Evolutionary conservation across 2,888 invertebrate species (phyloP).

Genomic region (Drosophila paranaensis): DNA sequence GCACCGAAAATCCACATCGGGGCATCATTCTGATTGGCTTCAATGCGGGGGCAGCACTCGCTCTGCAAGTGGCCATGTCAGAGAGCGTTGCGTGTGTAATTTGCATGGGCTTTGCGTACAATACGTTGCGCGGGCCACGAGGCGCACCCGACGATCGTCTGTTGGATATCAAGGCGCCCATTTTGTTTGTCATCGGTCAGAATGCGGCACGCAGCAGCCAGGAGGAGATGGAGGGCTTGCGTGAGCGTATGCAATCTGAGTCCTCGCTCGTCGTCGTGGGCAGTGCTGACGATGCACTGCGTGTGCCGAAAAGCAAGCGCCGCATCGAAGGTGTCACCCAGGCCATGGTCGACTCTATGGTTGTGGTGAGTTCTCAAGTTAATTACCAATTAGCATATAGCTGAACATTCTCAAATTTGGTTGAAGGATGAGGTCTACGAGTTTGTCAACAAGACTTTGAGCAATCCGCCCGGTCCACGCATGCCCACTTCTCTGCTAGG

Average conservation of each 20-base stretch:
- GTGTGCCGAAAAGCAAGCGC: slow-evolving; percentile 89
- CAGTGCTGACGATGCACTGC: slow-evolving; percentile 90
- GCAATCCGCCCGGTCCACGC: slow-evolving; percentile 86
- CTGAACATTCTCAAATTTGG: background rate
- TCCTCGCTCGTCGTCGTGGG: slow-evolving; percentile 92
- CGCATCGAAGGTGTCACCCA: slow-evolving; percentile 91
- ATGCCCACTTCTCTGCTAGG: slow-evolving; percentile 74
- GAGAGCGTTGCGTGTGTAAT: slow-evolving; percentile 90
- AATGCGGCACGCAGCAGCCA: slow-evolving; percentile 88
- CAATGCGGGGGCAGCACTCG: slow-evolving; percentile 90
- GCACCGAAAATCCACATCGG: slow-evolving; percentile 88
- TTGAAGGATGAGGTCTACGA: slow-evolving; percentile 88
- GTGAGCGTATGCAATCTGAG: slow-evolving; percentile 91
- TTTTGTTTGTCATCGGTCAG: slow-evolving; percentile 92
- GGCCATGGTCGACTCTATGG: slow-evolving; percentile 91
- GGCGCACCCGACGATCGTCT: slow-evolving; percentile 92
- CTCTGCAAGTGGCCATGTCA: slow-evolving; percentile 90
- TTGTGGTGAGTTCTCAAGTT: slow-evolving; percentile 86
- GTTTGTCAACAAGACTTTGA: slow-evolving; percentile 87
- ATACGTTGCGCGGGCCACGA: slow-evolving; percentile 89
- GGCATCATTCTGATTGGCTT: slow-evolving; percentile 92
- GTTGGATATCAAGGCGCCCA: slow-evolving; percentile 89
- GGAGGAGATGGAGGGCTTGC: slow-evolving; percentile 91
- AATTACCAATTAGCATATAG: background rate
- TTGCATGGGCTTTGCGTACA: slow-evolving; percentile 91